Evolutionary conservation across 1,140 invertebrate genomes (phyloP), one percentile per base, ranked within the genome.

Genomic region (Cherax destructor): DNA sequence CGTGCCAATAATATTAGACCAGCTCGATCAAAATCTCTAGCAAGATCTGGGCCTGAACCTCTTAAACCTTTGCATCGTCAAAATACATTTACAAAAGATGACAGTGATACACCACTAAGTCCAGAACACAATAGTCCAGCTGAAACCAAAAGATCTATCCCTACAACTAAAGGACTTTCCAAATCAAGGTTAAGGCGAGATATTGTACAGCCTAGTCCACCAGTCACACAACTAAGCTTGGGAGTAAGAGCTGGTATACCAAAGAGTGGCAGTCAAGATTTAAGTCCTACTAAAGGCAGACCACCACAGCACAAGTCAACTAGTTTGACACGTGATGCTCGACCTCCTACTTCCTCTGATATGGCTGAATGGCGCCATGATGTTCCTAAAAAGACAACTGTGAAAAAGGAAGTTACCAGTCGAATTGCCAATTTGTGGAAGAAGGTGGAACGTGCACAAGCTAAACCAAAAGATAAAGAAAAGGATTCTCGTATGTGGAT

Each of bases 371-470:
- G 91, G 94, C 94, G 93, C 94, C 95, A 92, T 94, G 95, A 61
- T 85, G 95, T 95, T 49, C 94, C 94, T 49, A 93, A 94, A 77
- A 92, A 92, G 83, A 93, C 83, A 83, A 89, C 80, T 79, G 93
- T 93, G 6, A 95, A 96, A 18, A 97, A 97, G 93, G 97, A 97
- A 92, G 96, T 97, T 1, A 96, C 97, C 3, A 98, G 97, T 94
- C 98, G 98, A 94, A 98, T 98, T 72, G 97, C 98, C 1, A 97
- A 96, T 93, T 95, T 99, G 18, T 98, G 98, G 98, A 98, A 98
- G 93, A 97, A 96, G 93, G 97, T 97, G 3, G 97, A 98, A 93
- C 96, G 97, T 61, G 96, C 94, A n/a, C 96, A 96, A 77, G 96
- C 95, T 84, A 95, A 93, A 83, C 91, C 93, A 84, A 93, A 93